Evolutionary conservation across 2,797 vertebrate genomes (phyloP), one percentile per base, ranked within the genome.

Genomic region (Hoplostethus mediterraneus): DNA sequence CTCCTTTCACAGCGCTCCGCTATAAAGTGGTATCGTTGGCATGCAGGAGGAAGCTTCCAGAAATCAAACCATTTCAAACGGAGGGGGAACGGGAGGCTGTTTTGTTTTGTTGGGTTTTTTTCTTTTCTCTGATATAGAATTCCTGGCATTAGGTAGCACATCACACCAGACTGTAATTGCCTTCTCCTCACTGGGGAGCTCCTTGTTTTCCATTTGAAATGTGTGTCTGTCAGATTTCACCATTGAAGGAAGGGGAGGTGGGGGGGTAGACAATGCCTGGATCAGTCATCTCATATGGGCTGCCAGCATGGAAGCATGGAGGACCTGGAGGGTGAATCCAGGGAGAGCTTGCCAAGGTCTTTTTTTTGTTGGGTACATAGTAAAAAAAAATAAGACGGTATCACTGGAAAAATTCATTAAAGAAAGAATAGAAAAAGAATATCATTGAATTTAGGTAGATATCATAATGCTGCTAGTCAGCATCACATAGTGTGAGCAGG

Each of bases 151-250:
- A 78, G 81, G 73, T 80, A 74, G 81, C 84, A 87, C 87, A 87
- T 85, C 82, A 80, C 85, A 69, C 83, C 68, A 63, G 77, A 80
- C 79, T 72, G 81, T 90, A 90, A 93, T 91, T 90, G 84, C 83
- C 85, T 89, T 72, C 76, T 67, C 81, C 54, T 71, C 87, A 62
- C 79, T 61, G 67, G 89, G 89, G 88, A 93, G 84, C 76, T 74
- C 67, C 81, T 80, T 85, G 84, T 85, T 87, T 89, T 89, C 80
- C 84, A 87, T 90, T 85, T 88, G 78, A 88, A 82, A 87, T 68
- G 84, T 84, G 85, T 79, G 79, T 86, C 77, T 25, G 77, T 91
- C 87, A 90, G 82, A 85, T 90, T 89, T 86, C 73, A 75, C 77
- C 83, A 75, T 87, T 79, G 85, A 64, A 76, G 58, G 71, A 73